Base-by-base conservation (phyloP, 2,888 invertebrate genomes). In the Pollenia labialis region DNA sequence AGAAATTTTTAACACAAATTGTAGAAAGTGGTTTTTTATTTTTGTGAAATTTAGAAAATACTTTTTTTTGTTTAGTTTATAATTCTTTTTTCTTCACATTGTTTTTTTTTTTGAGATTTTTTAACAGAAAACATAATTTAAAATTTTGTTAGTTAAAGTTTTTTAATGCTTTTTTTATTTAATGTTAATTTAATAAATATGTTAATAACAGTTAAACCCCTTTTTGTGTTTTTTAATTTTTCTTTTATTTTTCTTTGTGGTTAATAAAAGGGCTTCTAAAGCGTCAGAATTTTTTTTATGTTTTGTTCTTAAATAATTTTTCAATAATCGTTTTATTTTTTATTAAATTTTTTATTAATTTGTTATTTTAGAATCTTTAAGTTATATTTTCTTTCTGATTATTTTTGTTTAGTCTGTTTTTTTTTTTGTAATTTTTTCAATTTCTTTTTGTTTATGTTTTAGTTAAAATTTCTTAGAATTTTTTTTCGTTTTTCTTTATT, bases 231-330 rank as follows among this genome's bases (percentile, higher is more conserved):
- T 56, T 69, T 4, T 74, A 40, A 74, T 68, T 68, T 68, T 52
- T 75, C 10, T 50, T 74, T 71, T 23, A 8, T 32, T 74, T 82
- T 82, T 69, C 11, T 77, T 64, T 69, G 62, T 82, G 69, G 54
- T 82, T 87, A 83, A 86, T 88, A 83, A 87, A 87, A 85, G 88
- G 87, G 88, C 87, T 85, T 85, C 87, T 87, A 87, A 87, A 85
- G 85, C 85, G 85, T 85, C 85, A 79, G 85, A 85, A 85, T 88
- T 82, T 85, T 23, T 80, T 81, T 52, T 54, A 40, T 72, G 18
- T 86, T 64, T 76, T 60, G 23, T 77, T 79, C 74, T 72, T 85
- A 83, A 56, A 81, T 81, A 83, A 50, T 80, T 62, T 77, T 84
- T 74, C 74, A 79, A 82, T 87, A 85, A 82, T 54, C 56, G 79